Conservation (phyloP, 2,797 vertebrate species). For the Gymnodraco acuticeps region DNA sequence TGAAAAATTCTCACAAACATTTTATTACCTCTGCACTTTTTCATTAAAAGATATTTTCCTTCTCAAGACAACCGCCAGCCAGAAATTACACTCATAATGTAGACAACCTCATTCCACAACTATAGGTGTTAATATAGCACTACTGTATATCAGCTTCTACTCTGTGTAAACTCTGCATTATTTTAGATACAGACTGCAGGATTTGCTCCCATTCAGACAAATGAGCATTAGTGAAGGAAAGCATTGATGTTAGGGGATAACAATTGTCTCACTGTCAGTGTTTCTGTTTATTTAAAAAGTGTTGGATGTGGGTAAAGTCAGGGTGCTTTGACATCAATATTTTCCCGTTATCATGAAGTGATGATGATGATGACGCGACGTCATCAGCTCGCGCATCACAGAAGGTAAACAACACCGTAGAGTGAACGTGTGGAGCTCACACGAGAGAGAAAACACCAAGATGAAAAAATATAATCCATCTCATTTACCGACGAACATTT, state of each 20-base stretch:
- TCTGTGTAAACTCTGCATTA: background rate
- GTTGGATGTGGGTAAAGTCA: slow-evolving; percentile 4
- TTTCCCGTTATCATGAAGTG: background rate
- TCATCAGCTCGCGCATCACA: no score
- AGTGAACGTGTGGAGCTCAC: no score
- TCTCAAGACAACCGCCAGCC: background rate
- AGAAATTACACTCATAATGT: background rate
- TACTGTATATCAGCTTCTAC: slow-evolving; percentile 4
- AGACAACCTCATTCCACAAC: slow-evolving; percentile 6
- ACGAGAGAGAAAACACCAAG: no score
- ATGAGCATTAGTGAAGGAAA: background rate
- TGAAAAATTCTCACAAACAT: no score
- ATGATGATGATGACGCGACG: no score
- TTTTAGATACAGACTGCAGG: slow-evolving; percentile 13
- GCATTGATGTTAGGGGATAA: slow-evolving; percentile 22
- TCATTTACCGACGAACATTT: no score
- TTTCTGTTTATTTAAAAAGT: slow-evolving; percentile 15
- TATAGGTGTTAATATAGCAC: background rate
- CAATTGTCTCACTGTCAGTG: slow-evolving; percentile 17
- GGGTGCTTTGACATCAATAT: background rate
- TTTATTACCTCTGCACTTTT: no score
- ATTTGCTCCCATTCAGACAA: slow-evolving; percentile 31
- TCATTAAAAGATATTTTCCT: no score
- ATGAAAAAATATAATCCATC: no score
- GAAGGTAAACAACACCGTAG: no score